Conservation (phyloP, 1,140 invertebrate genomes). For the Aphelinus certus region DNA sequence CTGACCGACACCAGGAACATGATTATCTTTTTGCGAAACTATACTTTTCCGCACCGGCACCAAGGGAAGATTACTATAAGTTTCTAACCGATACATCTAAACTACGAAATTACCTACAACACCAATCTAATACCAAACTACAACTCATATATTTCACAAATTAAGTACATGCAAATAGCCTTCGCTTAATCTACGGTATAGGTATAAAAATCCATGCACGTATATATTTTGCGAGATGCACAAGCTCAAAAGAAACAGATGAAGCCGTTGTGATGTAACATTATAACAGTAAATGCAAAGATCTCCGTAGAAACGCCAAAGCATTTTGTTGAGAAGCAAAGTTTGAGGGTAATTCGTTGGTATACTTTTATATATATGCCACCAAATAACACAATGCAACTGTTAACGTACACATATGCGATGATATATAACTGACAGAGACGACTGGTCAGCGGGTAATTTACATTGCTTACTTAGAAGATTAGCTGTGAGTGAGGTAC, state of each 20-base stretch:
- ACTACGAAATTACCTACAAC: background rate
- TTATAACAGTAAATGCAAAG: too few relatives aligned
- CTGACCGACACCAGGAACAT: constrained; percentile 17
- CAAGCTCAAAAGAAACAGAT: background rate
- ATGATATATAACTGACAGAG: constrained; percentile 18
- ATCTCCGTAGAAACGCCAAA: too few relatives aligned
- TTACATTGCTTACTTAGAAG: constrained; percentile 67
- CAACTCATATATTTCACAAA: too few relatives aligned
- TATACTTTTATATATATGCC: background rate
- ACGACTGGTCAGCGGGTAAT: constrained; percentile 55
- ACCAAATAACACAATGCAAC: constrained; percentile 21
- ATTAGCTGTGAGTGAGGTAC: constrained; percentile 63
- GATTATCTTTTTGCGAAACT: background rate
- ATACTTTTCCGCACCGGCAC: too few relatives aligned
- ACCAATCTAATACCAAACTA: too few relatives aligned
- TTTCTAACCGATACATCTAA: constrained; percentile 1
- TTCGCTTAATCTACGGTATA: too few relatives aligned
- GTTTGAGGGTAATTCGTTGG: too few relatives aligned
- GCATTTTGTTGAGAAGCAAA: too few relatives aligned
- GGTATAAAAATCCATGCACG: too few relatives aligned
- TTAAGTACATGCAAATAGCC: too few relatives aligned
- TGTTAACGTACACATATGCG: constrained; percentile 21
- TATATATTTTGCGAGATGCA: too few relatives aligned
- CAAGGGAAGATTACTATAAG: background rate
- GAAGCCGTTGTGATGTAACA: background rate